phyloP scores from a whole-genome alignment of 2,113 vertebrate species.

The Paramisgurnus dabryanus region DNA sequence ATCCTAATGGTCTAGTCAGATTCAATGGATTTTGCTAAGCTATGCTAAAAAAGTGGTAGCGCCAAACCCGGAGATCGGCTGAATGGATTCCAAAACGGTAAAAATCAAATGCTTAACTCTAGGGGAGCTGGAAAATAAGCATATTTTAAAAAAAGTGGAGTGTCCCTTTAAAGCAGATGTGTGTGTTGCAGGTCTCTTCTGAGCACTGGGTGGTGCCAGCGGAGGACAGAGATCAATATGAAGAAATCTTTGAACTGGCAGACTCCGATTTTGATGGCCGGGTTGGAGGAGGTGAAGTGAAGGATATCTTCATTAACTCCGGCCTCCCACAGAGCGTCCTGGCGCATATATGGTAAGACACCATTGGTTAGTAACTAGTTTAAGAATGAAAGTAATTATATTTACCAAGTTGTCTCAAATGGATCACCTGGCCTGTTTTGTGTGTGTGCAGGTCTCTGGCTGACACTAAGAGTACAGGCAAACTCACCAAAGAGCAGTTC shows the following conservation, averaged over 20 bases:
- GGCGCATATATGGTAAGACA: conserved; percentile 94
- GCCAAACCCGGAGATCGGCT: too few species aligned
- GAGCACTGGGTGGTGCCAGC: conserved; percentile 87
- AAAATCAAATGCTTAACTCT: too few species aligned
- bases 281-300: conserved; percentile 90
- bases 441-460: conserved; percentile 84
- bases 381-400: background rate
- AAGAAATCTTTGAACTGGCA: conserved; percentile 89
- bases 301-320: conserved; percentile 97
- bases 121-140: too few species aligned
- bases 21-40: too few species aligned
- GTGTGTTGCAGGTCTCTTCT: conserved; percentile 66
- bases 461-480: conserved; percentile 89
- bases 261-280: conserved; percentile 89
- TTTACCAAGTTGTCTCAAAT: too few species aligned
- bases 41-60: too few species aligned
- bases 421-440: background rate
- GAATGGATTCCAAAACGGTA: too few species aligned
- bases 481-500: conserved; percentile 92
- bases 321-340: conserved; percentile 89
- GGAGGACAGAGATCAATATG: conserved; percentile 84
- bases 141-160: too few species aligned
- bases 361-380: background rate
- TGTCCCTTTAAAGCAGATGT: background rate
- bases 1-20: too few species aligned